Conservation (phyloP, 1,140 invertebrate genomes). For the Brachionus paranguensis region DNA sequence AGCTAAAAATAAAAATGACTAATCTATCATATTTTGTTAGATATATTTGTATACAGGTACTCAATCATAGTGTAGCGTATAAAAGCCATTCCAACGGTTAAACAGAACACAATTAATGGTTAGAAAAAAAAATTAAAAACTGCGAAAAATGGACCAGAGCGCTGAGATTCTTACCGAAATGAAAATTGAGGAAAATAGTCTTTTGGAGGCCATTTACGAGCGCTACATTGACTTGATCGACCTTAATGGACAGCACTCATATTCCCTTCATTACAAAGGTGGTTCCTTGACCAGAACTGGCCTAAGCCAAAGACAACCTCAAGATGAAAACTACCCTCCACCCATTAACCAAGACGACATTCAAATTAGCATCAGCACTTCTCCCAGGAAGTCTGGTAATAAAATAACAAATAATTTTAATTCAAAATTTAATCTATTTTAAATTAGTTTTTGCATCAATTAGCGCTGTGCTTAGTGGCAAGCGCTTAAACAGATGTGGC, state of each 20-base stretch:
- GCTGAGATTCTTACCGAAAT: not conserved
- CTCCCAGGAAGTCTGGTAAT: conserved; percentile 14
- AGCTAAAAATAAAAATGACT: not conserved
- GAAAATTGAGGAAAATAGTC: not conserved
- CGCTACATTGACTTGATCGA: not conserved
- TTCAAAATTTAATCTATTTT: not conserved
- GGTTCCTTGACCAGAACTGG: not conserved
- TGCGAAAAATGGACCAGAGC: not conserved
- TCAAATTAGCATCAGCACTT: not conserved
- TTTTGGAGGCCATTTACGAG: conserved; percentile 11
- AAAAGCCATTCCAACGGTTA: not conserved
- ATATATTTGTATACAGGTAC: not conserved
- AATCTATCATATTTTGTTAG: not conserved
- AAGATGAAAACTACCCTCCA: not conserved
- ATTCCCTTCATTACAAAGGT: conserved; percentile 15
- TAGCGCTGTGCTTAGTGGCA: not conserved
- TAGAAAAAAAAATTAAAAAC: not conserved
- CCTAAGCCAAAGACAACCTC: not conserved
- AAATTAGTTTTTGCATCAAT: not conserved
- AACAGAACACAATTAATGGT: not conserved
- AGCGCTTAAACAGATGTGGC: not conserved
- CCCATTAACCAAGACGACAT: not conserved
- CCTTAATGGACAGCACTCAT: conserved; percentile 20
- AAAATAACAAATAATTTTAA: not conserved
- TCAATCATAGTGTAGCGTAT: not conserved